Evolutionary conservation across 2,888 invertebrate species (phyloP), one percentile per base, ranked within the genome.

Genomic region (Erpobdella octoculata): DNA sequence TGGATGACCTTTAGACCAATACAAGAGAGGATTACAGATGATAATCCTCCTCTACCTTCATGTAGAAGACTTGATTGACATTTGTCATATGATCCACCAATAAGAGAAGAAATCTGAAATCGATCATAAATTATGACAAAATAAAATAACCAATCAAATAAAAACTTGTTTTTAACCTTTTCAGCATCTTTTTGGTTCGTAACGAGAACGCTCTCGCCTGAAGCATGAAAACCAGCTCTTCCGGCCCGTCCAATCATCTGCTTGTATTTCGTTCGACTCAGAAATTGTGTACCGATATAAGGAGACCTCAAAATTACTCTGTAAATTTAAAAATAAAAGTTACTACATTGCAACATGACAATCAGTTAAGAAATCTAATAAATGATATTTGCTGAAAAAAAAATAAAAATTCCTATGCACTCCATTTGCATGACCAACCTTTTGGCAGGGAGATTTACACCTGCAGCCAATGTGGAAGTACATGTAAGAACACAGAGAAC

Each of bases 191-290:
- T 68, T 8, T 64, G 48, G 46, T 74, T 69, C 18, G 73, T 15
- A 38, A 77, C 88, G n/a, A 93, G 84, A 80, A 93, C 90, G 81
- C 93, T 93, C 80, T 95, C 94, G 48, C 92, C 93, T 9, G 87
- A 85, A 69, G 88, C 87, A 38, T 90, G 90, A 76, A 92, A 86
- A 0, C 95, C 95, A 0, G 94, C 91, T 73, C 96, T 87, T 0
- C 96, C 96, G 5, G 96, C 96, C 70, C 96, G 86, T 0, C 96
- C 96, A 70, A 89, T 88, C 96, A 97, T 97, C 87, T 97, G 97
- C 75, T 93, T 90, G 83, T 97, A 97, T 76, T 88, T 88, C 75
- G 89, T 89, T 33, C 90, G 85, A 67, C 88, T 87, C 73, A 96
- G 85, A 79, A 90, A 89, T 28, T 87, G 87, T 46, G 86, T 85